phyloP scores from a whole-genome alignment of 2,888 invertebrate genomes.

The Lordiphosa fenestrarum region DNA sequence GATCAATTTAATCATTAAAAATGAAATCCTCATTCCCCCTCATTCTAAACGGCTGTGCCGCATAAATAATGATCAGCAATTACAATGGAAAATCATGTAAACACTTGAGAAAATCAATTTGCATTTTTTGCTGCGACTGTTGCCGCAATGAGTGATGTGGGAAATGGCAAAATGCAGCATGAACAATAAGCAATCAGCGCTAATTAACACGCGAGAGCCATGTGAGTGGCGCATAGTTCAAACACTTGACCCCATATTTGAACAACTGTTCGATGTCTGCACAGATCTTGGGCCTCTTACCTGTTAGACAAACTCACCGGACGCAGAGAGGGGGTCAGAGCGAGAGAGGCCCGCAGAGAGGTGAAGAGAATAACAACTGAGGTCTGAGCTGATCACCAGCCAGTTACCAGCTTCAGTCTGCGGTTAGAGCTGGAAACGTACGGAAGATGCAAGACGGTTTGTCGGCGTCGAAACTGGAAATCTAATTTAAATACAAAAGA shows the following conservation, averaged over 20 bases:
- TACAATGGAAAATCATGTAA: constrained; percentile 22
- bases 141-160: constrained; percentile 27
- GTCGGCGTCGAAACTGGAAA: not conserved
- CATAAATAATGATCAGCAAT: not conserved
- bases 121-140: constrained; percentile 7
- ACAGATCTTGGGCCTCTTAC: constrained; percentile 50
- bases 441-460: constrained; percentile 23
- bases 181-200: constrained; percentile 50
- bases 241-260: constrained; percentile 73
- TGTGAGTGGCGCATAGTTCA: constrained; percentile 54
- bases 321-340: constrained; percentile 11
- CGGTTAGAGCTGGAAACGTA: constrained; percentile 41
- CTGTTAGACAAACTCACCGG: constrained; percentile 51
- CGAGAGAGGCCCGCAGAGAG: constrained; percentile 15
- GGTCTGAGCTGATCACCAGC: constrained; percentile 21
- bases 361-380: constrained; percentile 5
- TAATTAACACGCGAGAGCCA: constrained; percentile 62
- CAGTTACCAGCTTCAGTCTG: constrained; percentile 48
- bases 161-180: constrained; percentile 50
- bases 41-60: not conserved
- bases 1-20: too few species aligned
- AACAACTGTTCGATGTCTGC: constrained; percentile 47
- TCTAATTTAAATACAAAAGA: constrained; percentile 21
- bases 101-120: constrained; percentile 17
- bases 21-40: too few species aligned